phyloP scores from a whole-genome alignment of 2,113 vertebrate species.

The Erythrocercus mccallii region DNA sequence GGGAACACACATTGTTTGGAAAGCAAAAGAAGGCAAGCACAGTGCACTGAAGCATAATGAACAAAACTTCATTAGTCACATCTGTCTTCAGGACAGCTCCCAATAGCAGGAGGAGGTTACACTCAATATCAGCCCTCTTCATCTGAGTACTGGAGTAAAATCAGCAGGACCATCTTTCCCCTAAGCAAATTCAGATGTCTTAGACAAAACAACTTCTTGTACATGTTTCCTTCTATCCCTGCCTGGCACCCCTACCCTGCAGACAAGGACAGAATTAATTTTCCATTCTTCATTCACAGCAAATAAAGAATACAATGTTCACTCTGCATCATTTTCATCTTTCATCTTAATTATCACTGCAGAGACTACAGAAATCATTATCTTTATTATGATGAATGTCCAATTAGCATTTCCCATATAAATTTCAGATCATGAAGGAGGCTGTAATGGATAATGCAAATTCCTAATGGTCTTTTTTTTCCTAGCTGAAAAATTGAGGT shows the following conservation, averaged over 20 bases:
- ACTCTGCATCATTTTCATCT: conserved; percentile 71
- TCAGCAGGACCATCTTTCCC: background rate
- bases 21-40: background rate
- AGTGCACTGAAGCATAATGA: background rate
- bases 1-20: background rate
- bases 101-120: background rate
- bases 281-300: conserved; percentile 38
- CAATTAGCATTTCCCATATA: conserved; percentile 81
- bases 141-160: background rate
- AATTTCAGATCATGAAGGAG: conserved; percentile 76
- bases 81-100: conserved; percentile 15
- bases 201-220: background rate
- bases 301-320: conserved; percentile 69
- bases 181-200: background rate
- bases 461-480: conserved; percentile 71
- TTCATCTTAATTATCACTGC: conserved; percentile 78
- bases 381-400: conserved; percentile 75
- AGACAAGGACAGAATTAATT: conserved; percentile 59
- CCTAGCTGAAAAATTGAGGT: conserved; percentile 73
- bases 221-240: background rate
- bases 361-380: conserved; percentile 78
- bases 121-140: background rate
- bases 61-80: background rate
- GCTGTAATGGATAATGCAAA: conserved; percentile 73
- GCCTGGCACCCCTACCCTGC: background rate